A percentile compares a stretch with the other conserved stretches of the same genome.
Evolutionary conservation across 2,888 invertebrate genomes (phyloP).

Genomic region (Rhagonycha lutea): DNA sequence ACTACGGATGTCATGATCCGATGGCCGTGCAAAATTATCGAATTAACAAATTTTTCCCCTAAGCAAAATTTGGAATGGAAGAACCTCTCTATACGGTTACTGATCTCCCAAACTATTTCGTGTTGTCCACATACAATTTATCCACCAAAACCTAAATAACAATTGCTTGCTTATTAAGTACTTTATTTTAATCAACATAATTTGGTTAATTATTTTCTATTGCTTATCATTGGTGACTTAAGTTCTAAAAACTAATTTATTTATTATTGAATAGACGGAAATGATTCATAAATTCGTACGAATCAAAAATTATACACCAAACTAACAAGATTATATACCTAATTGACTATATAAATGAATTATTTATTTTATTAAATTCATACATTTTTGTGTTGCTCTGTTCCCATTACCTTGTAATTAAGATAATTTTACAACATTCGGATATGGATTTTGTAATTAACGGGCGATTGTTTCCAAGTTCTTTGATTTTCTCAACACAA

Average conservation of each 20-base stretch:
- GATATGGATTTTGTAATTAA: conserved; percentile 30
- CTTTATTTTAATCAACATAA: conserved; percentile 21
- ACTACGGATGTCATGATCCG: neutral
- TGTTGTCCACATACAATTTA: neutral
- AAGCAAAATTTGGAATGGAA: neutral
- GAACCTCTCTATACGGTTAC: neutral
- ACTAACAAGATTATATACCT: conserved; percentile 17
- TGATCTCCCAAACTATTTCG: neutral
- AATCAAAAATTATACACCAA: conserved; percentile 33
- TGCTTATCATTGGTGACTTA: conserved; percentile 38
- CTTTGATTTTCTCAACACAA: conserved; percentile 30
- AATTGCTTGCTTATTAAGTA: conserved; percentile 22
- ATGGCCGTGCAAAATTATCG: neutral
- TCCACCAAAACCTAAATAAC: conserved; percentile 10
- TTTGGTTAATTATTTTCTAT: conserved; percentile 33
- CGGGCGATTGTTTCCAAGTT: conserved; percentile 20
- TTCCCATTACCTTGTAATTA: conserved; percentile 24
- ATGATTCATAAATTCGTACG: conserved; percentile 40
- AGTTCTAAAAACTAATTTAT: conserved; percentile 37
- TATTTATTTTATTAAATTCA: conserved; percentile 20
- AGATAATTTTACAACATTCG: conserved; percentile 26
- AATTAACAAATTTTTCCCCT: neutral
- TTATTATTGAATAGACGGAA: conserved; percentile 43
- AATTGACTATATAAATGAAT: conserved; percentile 22
- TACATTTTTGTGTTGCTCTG: conserved; percentile 11